These are phyloP conservation scores for Leptopilina syphax DNA, from an alignment of 2,888 invertebrate genomes.

Conservation along the genomic window DNA sequence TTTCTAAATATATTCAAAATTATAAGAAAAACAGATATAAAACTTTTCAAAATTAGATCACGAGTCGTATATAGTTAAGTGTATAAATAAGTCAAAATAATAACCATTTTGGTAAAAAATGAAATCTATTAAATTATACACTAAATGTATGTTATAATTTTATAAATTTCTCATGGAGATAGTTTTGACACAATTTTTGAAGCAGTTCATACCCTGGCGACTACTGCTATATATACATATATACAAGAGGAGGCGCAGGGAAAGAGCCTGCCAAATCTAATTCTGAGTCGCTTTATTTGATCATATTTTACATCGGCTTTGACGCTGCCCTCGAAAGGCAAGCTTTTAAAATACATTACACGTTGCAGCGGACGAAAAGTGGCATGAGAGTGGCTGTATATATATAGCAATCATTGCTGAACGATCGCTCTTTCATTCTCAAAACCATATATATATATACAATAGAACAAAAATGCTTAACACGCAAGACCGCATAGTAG, in stretches of 20 bases:
- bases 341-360: constrained; percentile 76
- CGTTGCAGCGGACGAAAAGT: constrained; percentile 59
- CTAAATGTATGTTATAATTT: too few species aligned
- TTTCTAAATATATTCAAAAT: too few species aligned
- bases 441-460: constrained; percentile 36
- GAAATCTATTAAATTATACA: too few species aligned
- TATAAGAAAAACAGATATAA: too few species aligned
- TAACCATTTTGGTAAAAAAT: too few species aligned
- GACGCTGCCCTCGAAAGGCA: constrained; percentile 74
- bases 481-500: neutral
- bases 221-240: constrained; percentile 31
- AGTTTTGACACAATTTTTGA: constrained; percentile 53
- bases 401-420: constrained; percentile 46
- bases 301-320: constrained; percentile 76
- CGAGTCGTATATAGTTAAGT: too few species aligned
- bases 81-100: too few species aligned
- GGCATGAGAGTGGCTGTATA: constrained; percentile 47
- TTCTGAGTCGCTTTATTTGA: constrained; percentile 74
- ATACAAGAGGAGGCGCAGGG: constrained; percentile 57
- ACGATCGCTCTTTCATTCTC: constrained; percentile 46
- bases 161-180: neutral
- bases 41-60: too few species aligned
- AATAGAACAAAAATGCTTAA: constrained; percentile 16
- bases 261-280: constrained; percentile 74
- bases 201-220: constrained; percentile 47